phyloP scores from a whole-genome alignment of 2,888 invertebrate genomes.

The Ormyrus pomaceus region DNA sequence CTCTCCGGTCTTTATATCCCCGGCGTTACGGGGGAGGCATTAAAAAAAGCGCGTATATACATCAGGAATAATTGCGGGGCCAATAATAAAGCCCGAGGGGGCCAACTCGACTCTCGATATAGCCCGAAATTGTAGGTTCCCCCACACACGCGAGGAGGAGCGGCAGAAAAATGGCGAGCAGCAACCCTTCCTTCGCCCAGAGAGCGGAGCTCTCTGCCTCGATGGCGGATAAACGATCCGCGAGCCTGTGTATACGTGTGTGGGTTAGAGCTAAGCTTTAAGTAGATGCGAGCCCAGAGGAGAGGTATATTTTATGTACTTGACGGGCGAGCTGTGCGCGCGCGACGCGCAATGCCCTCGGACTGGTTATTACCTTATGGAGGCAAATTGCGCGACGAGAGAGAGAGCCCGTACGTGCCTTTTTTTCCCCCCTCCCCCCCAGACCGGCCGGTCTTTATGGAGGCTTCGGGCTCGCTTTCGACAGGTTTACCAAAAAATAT shows the following conservation, averaged over 20 bases:
- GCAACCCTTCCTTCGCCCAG: not conserved
- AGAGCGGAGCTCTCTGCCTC: slow-evolving; percentile 67
- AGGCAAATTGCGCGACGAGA: slow-evolving; percentile 55
- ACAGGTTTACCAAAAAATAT: too few relatives aligned
- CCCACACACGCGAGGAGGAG: slow-evolving; percentile 65
- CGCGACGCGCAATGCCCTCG: slow-evolving; percentile 10
- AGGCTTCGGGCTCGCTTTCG: too few relatives aligned
- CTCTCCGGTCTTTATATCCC: slow-evolving; percentile 45
- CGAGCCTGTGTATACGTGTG: not conserved
- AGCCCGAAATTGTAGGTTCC: slow-evolving; percentile 76
- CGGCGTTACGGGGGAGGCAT: slow-evolving; percentile 29
- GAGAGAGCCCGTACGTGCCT: not conserved
- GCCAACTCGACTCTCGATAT: slow-evolving; percentile 69
- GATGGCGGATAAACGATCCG: slow-evolving; percentile 74
- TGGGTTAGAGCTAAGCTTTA: not conserved
- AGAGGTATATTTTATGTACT: slow-evolving; percentile 33
- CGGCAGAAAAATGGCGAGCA: slow-evolving; percentile 58
- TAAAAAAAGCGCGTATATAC: slow-evolving; percentile 42
- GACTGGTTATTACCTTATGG: slow-evolving; percentile 44
- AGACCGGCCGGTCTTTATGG: too few relatives aligned
- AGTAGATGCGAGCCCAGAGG: slow-evolving; percentile 35
- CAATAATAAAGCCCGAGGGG: slow-evolving; percentile 75
- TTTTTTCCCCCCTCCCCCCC: not conserved
- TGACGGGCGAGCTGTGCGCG: slow-evolving; percentile 12
- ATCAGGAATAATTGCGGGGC: slow-evolving; percentile 64